Evolutionary conservation across 2,797 vertebrate species (phyloP), one percentile per base, ranked within the genome.

Genomic region (Enteromius treurensis): DNA sequence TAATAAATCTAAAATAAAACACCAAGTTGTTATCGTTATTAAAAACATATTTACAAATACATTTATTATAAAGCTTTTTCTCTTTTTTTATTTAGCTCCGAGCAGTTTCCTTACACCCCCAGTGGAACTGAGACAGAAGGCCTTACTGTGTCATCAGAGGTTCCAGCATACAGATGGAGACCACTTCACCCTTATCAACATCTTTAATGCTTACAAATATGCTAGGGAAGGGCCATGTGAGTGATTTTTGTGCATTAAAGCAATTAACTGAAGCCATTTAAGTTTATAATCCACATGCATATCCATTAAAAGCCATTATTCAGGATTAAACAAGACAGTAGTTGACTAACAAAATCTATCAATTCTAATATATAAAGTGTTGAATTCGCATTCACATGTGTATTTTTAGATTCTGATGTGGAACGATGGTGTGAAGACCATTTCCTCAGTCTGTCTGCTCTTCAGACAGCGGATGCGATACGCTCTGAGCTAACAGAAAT

Each of bases 91-190:
- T 86, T 78, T 85, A 98, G 97, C 95, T 40, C 95, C 97, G 4
- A 93, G 77, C 29, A 96, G 96, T 92, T 97, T 97, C 89, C 80
- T 93, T 82, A 93, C 91, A 0, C 69, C 93, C 10, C 91, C 95
- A 23, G 90, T 86, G 4, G 94, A 92, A 77, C 89, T 91, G 8
- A 93, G 90, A 87, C 94, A 91, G 26, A 94, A 95, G 14, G 95
- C 95, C 1, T 64, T 82, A 17, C 91, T 88, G 64, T 91, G 94
- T 62, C 95, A 94, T 93, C 89, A 90, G 81, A 94, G 92, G 64
- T 96, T 98, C 89, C 92, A 91, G 55, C 97, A 98, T 85, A 93
- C 95, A 0, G 96, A 97, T 58, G 97, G 97, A 32, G 97, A 98
- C 85, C 97, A 98, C 90, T 96, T 94, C 26, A 96, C 96, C 19